phyloP scores from a whole-genome alignment of 2,113 vertebrate species.

The Eulemur macaco region DNA sequence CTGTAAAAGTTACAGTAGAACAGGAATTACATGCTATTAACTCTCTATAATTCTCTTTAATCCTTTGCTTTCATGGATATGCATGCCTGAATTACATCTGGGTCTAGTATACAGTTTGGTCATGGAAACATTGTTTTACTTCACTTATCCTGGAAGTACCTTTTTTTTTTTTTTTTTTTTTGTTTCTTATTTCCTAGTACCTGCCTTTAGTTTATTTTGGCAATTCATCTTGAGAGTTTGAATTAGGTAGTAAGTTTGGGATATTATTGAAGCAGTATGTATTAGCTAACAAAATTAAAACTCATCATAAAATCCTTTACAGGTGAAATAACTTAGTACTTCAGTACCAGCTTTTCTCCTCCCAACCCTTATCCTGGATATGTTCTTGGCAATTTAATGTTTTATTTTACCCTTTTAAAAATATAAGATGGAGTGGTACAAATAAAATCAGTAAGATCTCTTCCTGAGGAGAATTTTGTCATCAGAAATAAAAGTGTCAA shows the following conservation, averaged over 20 bases:
- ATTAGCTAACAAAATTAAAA: constrained; percentile 40
- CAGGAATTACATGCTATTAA: not conserved
- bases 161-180: not conserved
- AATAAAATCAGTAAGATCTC: not conserved
- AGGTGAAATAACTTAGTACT: not conserved
- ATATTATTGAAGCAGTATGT: constrained; percentile 1
- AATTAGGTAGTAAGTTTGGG: constrained; percentile 38
- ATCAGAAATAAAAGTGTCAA: not conserved
- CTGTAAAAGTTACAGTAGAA: not conserved
- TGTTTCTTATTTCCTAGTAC: not conserved
- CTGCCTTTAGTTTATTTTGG: constrained; percentile 58
- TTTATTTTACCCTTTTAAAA: not conserved
- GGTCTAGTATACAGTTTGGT: not conserved
- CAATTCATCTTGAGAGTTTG: not conserved
- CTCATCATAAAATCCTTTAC: not conserved
- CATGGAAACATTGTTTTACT: not conserved
- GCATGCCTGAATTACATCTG: not conserved
- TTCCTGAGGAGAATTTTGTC: constrained; percentile 1
- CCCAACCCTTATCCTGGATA: not conserved
- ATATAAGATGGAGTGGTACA: not conserved
- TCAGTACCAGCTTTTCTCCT: not conserved
- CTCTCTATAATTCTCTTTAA: not conserved
- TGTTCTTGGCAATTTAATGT: not conserved
- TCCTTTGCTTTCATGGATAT: not conserved
- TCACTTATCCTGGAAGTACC: not conserved